Evolutionary conservation across 53 echinoderm and acorn worm genomes (phyloP), one percentile per base, ranked within the genome.

Genomic region (Echinometra lucunter): DNA sequence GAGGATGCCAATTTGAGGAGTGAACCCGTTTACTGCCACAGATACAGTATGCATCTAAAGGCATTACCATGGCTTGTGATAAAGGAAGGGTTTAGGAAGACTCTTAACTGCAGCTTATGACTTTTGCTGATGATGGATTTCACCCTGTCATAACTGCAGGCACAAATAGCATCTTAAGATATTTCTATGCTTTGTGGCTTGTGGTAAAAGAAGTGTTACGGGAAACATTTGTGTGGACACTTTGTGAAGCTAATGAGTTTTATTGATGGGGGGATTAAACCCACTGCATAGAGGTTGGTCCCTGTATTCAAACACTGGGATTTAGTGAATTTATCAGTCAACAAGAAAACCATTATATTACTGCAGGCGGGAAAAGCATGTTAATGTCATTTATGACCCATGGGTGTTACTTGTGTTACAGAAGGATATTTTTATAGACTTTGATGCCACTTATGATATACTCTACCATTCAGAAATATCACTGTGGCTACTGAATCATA

Each of bases 1-100:
- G 95, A 95, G 53, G 42, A 30, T 78, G 78, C 78, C 78, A 42
- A 38, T 78, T 78, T 78, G 42, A 78, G 78, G 78, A 78, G 6
- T 42, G 4, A 78, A 40, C 78, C 42, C 78, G 21, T 78, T 42
- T 42, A 42, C 78, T 40, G 23, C 21, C 42, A 16, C 78, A 40
- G 4, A 78, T 40, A 78, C 19, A 38, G 78, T 42, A 40, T 78
- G 78, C 78, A 38, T 38, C 18, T 42, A 69, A 69, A 78, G 42
- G 42, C 78, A 15, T 3, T 35, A 28, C 78, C 42, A 17, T 78
- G 8, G 3, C 15, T 35, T 40, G 42, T 40, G 42, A 7, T 78
- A 4, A 40, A 13, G 32, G 10, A 12, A 42, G 21, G 78, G 42
- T 17, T 1, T 40, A 40, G 78, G 42, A 2, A 78, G 40, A 78